phyloP scores from a whole-genome alignment of 2,113 vertebrate genomes.

The Alexandromys fortis region DNA sequence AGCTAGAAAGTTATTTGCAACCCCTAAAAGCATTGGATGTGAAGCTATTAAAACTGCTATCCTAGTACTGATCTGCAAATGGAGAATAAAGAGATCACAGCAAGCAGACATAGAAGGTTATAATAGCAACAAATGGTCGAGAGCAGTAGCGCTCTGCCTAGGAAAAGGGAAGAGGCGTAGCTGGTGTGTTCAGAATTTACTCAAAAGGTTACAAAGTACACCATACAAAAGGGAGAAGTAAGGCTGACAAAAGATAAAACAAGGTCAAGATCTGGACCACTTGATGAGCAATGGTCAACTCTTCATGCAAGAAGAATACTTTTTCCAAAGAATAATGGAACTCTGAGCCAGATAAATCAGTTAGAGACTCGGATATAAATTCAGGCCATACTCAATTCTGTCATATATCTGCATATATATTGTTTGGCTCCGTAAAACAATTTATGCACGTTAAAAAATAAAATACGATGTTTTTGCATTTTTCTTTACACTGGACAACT shows the following conservation, averaged over 20 bases:
- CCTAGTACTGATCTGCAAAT: background rate
- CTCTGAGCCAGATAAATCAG: background rate
- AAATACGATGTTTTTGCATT: slow-evolving; percentile 32
- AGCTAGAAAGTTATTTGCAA: background rate
- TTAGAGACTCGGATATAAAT: background rate
- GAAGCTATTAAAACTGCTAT: slow-evolving; percentile 1
- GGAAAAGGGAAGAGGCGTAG: background rate
- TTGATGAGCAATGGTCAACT: background rate
- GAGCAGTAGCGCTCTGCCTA: background rate
- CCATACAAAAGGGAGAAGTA: background rate
- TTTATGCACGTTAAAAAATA: background rate
- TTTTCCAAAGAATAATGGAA: slow-evolving; percentile 12
- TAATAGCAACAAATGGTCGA: background rate
- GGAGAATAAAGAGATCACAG: background rate
- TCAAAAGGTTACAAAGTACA: background rate
- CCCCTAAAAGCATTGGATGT: background rate
- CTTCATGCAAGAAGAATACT: background rate
- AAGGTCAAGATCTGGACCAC: background rate
- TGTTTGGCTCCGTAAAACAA: slow-evolving; percentile 10
- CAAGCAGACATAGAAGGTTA: background rate
- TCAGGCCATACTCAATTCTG: background rate
- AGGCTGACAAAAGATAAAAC: background rate
- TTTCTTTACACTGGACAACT: background rate
- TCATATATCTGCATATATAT: background rate
- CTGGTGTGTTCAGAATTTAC: slow-evolving; percentile 4